Evolutionary conservation across 2,797 vertebrate species (phyloP).

Genomic region (Hybognathus amarus): DNA sequence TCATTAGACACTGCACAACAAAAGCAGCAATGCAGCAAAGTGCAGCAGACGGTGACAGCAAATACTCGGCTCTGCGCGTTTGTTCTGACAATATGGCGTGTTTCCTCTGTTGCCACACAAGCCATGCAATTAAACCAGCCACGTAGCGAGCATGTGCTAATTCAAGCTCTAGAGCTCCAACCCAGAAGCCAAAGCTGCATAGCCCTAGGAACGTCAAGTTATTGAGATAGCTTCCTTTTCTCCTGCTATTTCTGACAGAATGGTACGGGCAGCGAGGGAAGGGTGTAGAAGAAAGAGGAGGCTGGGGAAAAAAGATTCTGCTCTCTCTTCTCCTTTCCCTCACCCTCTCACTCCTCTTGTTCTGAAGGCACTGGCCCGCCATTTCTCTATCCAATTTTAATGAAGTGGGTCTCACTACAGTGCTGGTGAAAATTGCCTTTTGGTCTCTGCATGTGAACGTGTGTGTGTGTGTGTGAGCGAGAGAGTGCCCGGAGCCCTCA

Average conservation of each 20-base stretch:
- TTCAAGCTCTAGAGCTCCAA: conserved; percentile 40
- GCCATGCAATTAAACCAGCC: conserved; percentile 32
- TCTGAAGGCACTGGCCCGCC: conserved; percentile 47
- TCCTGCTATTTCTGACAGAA: conserved; percentile 62
- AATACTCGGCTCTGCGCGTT: conserved; percentile 33
- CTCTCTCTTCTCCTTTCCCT: conserved; percentile 46
- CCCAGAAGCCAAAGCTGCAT: conserved; percentile 58
- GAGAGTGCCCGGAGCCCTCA: neutral
- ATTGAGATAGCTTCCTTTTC: conserved; percentile 70
- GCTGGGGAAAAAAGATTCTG: conserved; percentile 35
- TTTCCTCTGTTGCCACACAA: conserved; percentile 28
- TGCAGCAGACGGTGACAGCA: conserved; percentile 52
- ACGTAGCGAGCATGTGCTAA: conserved; percentile 33
- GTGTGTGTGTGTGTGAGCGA: conserved; percentile 35
- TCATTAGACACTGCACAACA: conserved; percentile 66
- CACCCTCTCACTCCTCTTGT: conserved; percentile 47
- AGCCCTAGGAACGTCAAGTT: conserved; percentile 69
- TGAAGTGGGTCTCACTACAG: conserved; percentile 74
- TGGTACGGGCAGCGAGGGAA: conserved; percentile 23
- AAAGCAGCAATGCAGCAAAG: conserved; percentile 49
- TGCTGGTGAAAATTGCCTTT: conserved; percentile 76
- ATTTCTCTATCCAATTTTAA: conserved; percentile 73
- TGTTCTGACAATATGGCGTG: conserved; percentile 39
- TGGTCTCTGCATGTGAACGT: conserved; percentile 67
- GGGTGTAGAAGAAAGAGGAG: conserved; percentile 41